Percentiles rank a stretch among this genome's conserved stretches.
Conservation (phyloP, 2,797 vertebrate genomes). For the Crax fasciolata region DNA sequence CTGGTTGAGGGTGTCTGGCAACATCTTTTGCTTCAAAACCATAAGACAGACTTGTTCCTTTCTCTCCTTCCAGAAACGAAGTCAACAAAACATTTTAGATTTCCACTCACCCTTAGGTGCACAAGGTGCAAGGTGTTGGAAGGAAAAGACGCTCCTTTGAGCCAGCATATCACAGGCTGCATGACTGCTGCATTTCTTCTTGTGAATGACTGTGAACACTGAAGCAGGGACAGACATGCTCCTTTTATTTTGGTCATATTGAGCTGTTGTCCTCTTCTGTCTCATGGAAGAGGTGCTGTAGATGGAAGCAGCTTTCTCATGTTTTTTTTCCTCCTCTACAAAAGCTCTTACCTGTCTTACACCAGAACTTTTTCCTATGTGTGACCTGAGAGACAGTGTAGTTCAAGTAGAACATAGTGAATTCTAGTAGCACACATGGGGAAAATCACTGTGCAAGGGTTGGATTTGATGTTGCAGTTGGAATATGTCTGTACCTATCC, state of each 20-base stretch:
- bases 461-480: background rate
- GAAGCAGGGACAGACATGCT: background rate
- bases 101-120: rapidly evolving
- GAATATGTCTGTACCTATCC: background rate
- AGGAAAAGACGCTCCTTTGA: background rate
- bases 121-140: no score
- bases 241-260: background rate
- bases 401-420: background rate
- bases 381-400: rapidly evolving
- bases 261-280: rapidly evolving
- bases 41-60: background rate
- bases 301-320: rapidly evolving
- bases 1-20: background rate
- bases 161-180: background rate
- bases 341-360: background rate
- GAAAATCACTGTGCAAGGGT: background rate
- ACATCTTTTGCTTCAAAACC: background rate
- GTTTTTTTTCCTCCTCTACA: background rate
- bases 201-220: no score
- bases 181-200: no score
- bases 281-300: background rate
- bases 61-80: background rate
- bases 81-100: background rate
- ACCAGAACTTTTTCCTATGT: rapidly evolving
- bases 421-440: no score